Evolutionary conservation across 2,797 vertebrate species (phyloP).

Genomic region (Tamandua tetradactyla): DNA sequence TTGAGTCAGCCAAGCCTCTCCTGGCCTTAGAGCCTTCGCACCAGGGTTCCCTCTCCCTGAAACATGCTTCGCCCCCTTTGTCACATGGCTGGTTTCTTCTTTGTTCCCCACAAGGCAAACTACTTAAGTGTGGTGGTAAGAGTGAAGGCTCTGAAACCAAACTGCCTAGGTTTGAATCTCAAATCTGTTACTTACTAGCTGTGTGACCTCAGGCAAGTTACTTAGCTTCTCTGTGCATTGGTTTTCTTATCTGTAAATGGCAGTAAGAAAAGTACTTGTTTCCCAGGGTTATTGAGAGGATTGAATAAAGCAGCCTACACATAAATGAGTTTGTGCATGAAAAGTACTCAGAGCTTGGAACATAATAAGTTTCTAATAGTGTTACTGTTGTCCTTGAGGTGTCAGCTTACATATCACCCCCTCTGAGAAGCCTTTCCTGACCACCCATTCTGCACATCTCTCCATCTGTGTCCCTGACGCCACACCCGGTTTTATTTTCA

Average conservation of each 20-base stretch:
- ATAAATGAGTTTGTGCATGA: neutral
- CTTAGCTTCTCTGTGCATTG: neutral
- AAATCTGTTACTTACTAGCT: neutral
- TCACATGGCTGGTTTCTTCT: neutral
- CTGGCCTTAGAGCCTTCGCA: neutral
- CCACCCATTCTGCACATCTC: no score
- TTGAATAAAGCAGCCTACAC: neutral
- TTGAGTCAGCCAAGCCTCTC: rapidly evolving
- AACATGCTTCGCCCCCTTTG: neutral
- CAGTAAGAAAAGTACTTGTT: neutral
- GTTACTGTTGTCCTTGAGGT: neutral
- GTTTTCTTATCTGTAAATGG: neutral
- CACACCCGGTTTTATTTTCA: neutral
- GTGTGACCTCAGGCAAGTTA: neutral
- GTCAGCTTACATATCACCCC: neutral
- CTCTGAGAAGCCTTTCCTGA: neutral
- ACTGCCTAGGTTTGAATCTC: neutral
- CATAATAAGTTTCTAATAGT: neutral
- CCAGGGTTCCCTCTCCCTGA: neutral
- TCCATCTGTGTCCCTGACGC: neutral
- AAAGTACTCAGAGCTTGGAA: neutral
- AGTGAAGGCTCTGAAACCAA: neutral
- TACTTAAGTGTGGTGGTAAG: neutral
- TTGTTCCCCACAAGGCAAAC: neutral
- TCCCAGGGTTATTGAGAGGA: neutral